Conservation (phyloP, 2,888 invertebrate genomes). For the Agrenia bidenticulata region DNA sequence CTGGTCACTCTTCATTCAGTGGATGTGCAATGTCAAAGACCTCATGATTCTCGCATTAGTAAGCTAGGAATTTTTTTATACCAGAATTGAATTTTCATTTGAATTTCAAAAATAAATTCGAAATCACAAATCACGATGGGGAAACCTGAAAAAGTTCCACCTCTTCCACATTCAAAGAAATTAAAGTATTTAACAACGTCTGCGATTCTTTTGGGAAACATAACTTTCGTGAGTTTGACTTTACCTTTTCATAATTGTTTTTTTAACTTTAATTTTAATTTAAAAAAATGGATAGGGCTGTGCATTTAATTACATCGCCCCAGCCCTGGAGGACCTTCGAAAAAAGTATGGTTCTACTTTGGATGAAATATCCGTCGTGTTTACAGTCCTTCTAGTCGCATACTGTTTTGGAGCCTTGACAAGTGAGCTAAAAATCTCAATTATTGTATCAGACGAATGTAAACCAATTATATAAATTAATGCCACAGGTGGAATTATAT, state of each 20-base stretch:
- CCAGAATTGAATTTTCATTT: no score
- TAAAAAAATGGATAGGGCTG: no score
- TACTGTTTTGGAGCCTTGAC: background rate
- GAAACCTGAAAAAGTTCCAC: background rate
- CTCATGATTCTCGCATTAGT: no score
- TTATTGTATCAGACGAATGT: no score
- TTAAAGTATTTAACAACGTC: slow-evolving; percentile 22
- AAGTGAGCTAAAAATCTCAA: slow-evolving; percentile 6
- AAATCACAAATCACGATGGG: background rate
- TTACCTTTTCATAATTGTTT: no score
- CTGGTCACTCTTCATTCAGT: background rate
- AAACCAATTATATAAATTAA: background rate
- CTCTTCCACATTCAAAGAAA: slow-evolving; percentile 14
- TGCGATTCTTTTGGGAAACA: slow-evolving; percentile 29
- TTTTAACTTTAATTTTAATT: no score
- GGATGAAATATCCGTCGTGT: background rate
- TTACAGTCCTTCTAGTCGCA: background rate
- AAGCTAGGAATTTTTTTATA: no score
- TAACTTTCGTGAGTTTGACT: slow-evolving; percentile 22
- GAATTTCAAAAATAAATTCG: no score
- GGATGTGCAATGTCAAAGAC: background rate
- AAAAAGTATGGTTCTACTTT: background rate
- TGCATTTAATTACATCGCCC: background rate
- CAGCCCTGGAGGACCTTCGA: background rate
- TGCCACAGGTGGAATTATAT: slow-evolving; percentile 16